Percentiles rank a stretch among this genome's conserved stretches.
Conservation (phyloP, 2,888 invertebrate genomes). For the Ophion slaviceki region DNA sequence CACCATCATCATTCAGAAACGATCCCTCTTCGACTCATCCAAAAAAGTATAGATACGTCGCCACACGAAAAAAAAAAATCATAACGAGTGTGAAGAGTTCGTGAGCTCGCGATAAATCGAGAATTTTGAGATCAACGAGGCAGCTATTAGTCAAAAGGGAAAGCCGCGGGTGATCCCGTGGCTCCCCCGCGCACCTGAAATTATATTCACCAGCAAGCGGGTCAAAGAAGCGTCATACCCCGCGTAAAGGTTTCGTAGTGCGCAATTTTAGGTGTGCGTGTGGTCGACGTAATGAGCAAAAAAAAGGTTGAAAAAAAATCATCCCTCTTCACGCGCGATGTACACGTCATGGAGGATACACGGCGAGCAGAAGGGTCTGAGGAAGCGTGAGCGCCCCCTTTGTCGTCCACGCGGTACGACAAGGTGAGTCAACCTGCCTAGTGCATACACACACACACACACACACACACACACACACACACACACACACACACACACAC, state of each 20-base stretch:
- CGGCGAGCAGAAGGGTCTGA: slow-evolving; percentile 14
- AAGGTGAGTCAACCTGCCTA: slow-evolving; percentile 78
- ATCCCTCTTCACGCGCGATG: neutral
- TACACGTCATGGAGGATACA: neutral
- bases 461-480: too few relatives aligned
- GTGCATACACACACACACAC: neutral
- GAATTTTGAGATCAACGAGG: slow-evolving; percentile 70
- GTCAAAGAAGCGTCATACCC: neutral
- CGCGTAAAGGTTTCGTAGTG: neutral
- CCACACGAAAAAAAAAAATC: slow-evolving; percentile 3
- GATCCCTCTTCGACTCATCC: too few relatives aligned
- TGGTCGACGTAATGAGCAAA: neutral
- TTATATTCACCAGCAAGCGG: neutral
- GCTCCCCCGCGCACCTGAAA: neutral
- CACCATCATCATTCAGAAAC: neutral
- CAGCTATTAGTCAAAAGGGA: slow-evolving; percentile 69
- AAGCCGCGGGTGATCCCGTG: neutral
- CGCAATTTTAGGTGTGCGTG: neutral
- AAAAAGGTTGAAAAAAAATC: neutral
- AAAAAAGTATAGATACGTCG: slow-evolving; percentile 9
- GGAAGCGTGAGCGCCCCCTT: slow-evolving; percentile 64
- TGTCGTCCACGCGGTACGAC: slow-evolving; percentile 66
- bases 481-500: too few relatives aligned
- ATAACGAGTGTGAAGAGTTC: slow-evolving; percentile 22
- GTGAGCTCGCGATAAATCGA: slow-evolving; percentile 53